Evolutionary conservation across 1,140 invertebrate species (phyloP).

Genomic region (Caenorhabditis inopinata): DNA sequence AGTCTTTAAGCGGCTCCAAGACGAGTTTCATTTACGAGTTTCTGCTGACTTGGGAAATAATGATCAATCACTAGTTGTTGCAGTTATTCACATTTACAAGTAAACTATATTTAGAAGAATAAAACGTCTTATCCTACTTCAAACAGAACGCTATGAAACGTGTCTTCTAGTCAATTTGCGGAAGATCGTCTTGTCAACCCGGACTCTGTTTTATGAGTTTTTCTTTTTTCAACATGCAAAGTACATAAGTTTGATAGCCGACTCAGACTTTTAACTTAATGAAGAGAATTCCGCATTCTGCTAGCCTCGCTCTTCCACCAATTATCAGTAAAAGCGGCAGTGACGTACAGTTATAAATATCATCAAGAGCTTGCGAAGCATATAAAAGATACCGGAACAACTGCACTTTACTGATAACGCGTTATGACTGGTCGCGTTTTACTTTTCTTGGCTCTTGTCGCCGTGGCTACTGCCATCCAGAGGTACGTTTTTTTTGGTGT

Average conservation of each 20-base stretch:
- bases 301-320: background rate
- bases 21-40: no score
- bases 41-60: no score
- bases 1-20: no score
- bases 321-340: constrained; percentile 22
- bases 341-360: constrained; percentile 31
- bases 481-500: background rate
- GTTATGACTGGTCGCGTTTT: constrained; percentile 18
- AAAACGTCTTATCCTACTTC: no score
- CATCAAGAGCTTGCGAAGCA: background rate
- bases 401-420: constrained; percentile 1
- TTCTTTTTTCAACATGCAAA: background rate
- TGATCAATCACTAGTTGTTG: no score
- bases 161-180: background rate
- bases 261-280: background rate
- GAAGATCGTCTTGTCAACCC: background rate
- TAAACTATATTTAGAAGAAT: no score
- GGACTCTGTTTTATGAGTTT: background rate
- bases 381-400: constrained; percentile 1
- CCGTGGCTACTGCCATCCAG: constrained; percentile 21
- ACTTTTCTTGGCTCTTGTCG: constrained; percentile 23
- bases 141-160: constrained; percentile 6
- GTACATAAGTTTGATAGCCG: background rate
- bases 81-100: no score
- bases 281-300: background rate